phyloP scores from a whole-genome alignment of 2,888 invertebrate genomes.

The Tachina grossa region DNA sequence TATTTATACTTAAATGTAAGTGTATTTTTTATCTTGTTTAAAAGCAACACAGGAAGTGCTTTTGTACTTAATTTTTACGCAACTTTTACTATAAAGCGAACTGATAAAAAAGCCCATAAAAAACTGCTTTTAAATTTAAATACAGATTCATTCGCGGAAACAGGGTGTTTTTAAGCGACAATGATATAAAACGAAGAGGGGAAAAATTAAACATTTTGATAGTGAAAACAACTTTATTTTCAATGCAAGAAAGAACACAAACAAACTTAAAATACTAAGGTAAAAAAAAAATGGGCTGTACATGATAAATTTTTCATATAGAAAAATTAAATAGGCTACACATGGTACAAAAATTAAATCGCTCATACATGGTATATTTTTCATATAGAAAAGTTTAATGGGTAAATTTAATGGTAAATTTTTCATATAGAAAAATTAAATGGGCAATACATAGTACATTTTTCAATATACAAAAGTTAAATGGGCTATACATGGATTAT shows the following conservation, averaged over 20 bases:
- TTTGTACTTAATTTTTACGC: not conserved
- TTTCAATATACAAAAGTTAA: too few species aligned
- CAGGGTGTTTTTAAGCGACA: constrained; percentile 11
- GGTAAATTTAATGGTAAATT: too few species aligned
- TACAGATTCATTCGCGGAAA: constrained; percentile 1
- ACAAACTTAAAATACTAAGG: not conserved
- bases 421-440: too few species aligned
- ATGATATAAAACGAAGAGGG: constrained; percentile 1
- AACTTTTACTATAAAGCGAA: not conserved
- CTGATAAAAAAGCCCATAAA: constrained; percentile 4
- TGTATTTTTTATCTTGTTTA: not conserved
- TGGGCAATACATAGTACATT: too few species aligned
- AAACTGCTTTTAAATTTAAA: constrained; percentile 29
- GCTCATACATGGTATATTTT: too few species aligned
- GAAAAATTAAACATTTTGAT: not conserved
- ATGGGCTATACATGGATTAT: too few species aligned
- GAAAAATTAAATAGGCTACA: too few species aligned
- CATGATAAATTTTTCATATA: too few species aligned
- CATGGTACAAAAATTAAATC: too few species aligned
- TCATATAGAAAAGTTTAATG: too few species aligned
- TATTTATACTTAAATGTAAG: not conserved
- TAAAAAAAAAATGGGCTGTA: not conserved
- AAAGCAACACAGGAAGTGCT: not conserved
- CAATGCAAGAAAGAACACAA: constrained; percentile 25
- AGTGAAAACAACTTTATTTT: constrained; percentile 37